A percentile compares a stretch with the other conserved stretches of the same genome.
Evolutionary conservation across 30 jellyfish, hydroid and myxozoan species (phyloP).

Genomic region (Cassiopea xamachana): DNA sequence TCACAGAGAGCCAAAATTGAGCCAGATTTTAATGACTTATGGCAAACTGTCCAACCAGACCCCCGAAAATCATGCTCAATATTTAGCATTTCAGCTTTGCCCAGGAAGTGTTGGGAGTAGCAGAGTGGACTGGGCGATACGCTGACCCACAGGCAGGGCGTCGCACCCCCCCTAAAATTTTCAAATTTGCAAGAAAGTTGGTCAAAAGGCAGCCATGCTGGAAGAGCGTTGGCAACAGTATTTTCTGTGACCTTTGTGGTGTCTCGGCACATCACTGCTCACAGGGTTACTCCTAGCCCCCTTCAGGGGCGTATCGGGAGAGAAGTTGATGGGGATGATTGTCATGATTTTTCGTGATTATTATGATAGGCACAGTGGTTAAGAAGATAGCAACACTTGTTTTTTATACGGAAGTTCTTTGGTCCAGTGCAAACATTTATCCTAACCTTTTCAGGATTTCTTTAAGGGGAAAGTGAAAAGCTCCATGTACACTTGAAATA

Average conservation of each 20-base stretch:
- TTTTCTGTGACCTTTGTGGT: no score
- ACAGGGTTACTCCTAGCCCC: not conserved
- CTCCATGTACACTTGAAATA: no score
- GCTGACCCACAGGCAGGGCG: no score
- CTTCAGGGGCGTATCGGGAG: not conserved
- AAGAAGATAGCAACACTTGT: not conserved
- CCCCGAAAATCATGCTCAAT: not conserved
- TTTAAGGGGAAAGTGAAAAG: no score
- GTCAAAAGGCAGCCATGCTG: no score
- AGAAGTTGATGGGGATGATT: not conserved
- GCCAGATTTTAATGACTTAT: not conserved
- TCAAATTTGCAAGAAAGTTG: no score
- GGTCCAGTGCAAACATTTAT: no score
- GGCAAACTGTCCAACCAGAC: not conserved
- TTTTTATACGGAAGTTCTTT: not conserved
- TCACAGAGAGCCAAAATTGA: not conserved
- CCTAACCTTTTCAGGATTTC: no score
- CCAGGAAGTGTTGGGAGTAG: not conserved
- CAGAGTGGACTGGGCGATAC: not conserved
- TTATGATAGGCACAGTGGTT: not conserved
- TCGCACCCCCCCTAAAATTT: no score
- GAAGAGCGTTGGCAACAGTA: no score
- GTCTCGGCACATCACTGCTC: not conserved
- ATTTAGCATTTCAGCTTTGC: not conserved
- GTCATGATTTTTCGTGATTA: not conserved